Conservation (phyloP, 2,888 invertebrate genomes). For the Cristatella mucedo region DNA sequence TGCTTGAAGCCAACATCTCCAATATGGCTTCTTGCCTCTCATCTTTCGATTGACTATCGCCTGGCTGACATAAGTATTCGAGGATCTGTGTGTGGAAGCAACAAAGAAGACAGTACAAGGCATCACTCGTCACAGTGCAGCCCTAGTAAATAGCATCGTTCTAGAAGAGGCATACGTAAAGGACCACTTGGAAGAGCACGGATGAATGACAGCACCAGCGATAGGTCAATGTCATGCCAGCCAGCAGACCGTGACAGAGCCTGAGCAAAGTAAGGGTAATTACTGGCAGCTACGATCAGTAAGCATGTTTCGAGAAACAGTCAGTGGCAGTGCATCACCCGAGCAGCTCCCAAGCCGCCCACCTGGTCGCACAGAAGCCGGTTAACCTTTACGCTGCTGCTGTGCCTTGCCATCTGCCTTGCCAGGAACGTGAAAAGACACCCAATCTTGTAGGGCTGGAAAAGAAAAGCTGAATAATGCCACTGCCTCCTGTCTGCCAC, state of each 20-base stretch:
- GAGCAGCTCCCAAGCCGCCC: constrained; percentile 7
- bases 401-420: constrained; percentile 46
- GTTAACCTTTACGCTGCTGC: constrained; percentile 40
- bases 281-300: neutral
- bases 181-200: too few species aligned
- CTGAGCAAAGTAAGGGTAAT: neutral
- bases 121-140: too few species aligned
- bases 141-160: too few species aligned
- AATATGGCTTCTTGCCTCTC: constrained; percentile 59
- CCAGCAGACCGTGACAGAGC: too few species aligned
- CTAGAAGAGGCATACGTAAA: too few species aligned
- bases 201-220: too few species aligned
- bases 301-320: constrained; percentile 5
- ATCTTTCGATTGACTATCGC: constrained; percentile 40
- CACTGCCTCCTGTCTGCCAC: too few species aligned
- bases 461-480: constrained; percentile 9
- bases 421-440: constrained; percentile 51
- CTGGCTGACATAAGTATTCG: constrained; percentile 41
- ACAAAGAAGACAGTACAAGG: neutral
- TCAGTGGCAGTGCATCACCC: neutral
- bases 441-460: constrained; percentile 46
- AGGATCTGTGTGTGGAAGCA: constrained; percentile 34
- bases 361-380: constrained; percentile 47
- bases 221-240: too few species aligned
- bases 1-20: constrained; percentile 49